Conservation (phyloP, 2,113 vertebrate genomes). For the Sarotherodon lohbergeri region DNA sequence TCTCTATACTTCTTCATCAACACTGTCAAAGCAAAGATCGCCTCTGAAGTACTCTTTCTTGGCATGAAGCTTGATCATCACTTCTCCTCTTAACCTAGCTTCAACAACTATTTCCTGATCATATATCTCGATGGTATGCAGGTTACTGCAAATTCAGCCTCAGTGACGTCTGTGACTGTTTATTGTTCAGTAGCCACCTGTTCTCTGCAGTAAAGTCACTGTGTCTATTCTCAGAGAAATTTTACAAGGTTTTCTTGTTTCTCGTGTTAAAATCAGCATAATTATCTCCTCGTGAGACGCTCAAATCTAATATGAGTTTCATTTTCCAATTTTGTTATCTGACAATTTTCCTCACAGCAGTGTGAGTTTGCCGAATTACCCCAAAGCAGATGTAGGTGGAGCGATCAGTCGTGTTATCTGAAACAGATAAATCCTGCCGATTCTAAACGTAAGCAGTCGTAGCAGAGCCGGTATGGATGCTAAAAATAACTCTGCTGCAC, state of each 20-base stretch:
- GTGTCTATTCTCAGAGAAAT: background rate
- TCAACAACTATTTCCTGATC: background rate
- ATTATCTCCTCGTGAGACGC: background rate
- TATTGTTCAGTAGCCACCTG: background rate
- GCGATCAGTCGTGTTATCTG: background rate
- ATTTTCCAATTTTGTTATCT: constrained; percentile 6
- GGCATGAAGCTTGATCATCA: background rate
- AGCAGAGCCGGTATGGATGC: background rate
- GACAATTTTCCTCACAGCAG: background rate
- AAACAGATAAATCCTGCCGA: background rate
- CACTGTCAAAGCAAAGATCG: background rate
- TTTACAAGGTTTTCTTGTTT: background rate
- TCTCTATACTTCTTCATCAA: background rate
- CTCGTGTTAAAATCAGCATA: background rate
- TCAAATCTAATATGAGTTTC: background rate
- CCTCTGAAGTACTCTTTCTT: background rate
- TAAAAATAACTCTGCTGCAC: constrained; percentile 19
- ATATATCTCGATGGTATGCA: background rate
- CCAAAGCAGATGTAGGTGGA: background rate
- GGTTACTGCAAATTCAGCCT: background rate
- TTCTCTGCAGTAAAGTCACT: background rate
- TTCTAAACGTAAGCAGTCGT: background rate
- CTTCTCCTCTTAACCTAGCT: background rate
- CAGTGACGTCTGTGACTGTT: background rate
- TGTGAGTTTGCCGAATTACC: background rate